Conservation (phyloP, 2,797 vertebrate genomes). For the Geotrypetes seraphini region DNA sequence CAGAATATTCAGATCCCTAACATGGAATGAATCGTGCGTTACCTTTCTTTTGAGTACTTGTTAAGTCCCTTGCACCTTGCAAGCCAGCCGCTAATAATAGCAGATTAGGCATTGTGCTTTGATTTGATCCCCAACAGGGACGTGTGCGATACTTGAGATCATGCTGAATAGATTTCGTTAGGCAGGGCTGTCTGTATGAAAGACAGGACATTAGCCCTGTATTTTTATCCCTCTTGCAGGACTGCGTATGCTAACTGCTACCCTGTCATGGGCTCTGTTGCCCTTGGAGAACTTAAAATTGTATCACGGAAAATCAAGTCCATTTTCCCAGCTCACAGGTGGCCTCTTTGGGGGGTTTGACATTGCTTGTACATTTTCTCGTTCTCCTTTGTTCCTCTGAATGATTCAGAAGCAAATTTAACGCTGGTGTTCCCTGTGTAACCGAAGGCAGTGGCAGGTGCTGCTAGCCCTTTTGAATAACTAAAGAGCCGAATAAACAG, state of each 20-base stretch:
- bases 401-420: background rate
- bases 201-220: constrained; percentile 6
- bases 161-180: constrained; percentile 11
- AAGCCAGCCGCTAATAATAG: constrained; percentile 4
- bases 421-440: background rate
- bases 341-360: constrained; percentile 1
- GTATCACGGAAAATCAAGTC: constrained; percentile 11
- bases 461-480: too few relatives aligned
- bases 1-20: constrained; percentile 10
- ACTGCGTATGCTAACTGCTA: constrained; percentile 1
- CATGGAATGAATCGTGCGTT: constrained; percentile 8
- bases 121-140: too few relatives aligned
- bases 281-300: constrained; percentile 1
- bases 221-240: constrained; percentile 8
- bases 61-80: background rate
- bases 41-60: constrained; percentile 4
- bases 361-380: background rate
- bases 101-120: constrained; percentile 2
- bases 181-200: constrained; percentile 4
- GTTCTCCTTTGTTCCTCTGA: constrained; percentile 1
- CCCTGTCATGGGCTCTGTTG: constrained; percentile 8
- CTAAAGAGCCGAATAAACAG: too few relatives aligned
- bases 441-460: too few relatives aligned
- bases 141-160: constrained; percentile 9
- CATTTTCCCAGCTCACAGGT: constrained; percentile 5